A percentile compares a stretch with the other conserved stretches of the same genome.
phyloP scores from a whole-genome alignment of 2,113 vertebrate genomes.

The Epinephelus fuscoguttatus region DNA sequence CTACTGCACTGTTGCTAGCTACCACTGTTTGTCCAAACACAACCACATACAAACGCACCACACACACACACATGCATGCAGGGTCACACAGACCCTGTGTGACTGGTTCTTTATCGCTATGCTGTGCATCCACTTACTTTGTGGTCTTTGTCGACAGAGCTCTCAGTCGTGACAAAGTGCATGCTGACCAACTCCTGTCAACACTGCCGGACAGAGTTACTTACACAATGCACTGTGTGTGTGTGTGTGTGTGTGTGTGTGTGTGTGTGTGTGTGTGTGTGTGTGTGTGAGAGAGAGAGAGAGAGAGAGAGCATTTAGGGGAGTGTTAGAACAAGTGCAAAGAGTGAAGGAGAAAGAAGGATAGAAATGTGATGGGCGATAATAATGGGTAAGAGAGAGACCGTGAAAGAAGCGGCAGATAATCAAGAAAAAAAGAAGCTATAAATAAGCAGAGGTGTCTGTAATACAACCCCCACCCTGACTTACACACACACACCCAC shows the following conservation, averaged over 20 bases:
- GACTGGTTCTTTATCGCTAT: constrained; percentile 57
- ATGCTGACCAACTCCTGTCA: constrained; percentile 71
- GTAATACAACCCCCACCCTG: constrained; percentile 14
- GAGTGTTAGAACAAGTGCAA: constrained; percentile 19
- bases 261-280: background rate
- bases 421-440: constrained; percentile 53
- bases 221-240: constrained; percentile 15
- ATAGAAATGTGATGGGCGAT: constrained; percentile 46
- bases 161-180: constrained; percentile 78
- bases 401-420: constrained; percentile 37
- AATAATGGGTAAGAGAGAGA: constrained; percentile 48
- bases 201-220: constrained; percentile 53
- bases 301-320: no score
- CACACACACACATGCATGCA: constrained; percentile 32
- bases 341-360: constrained; percentile 45
- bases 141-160: constrained; percentile 58
- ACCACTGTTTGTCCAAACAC: constrained; percentile 56
- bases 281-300: background rate
- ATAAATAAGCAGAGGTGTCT: constrained; percentile 64
- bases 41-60: constrained; percentile 11
- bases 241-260: background rate
- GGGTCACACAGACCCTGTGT: constrained; percentile 12
- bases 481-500: constrained; percentile 11
- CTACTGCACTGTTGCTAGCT: constrained; percentile 53
- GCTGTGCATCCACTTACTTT: constrained; percentile 47